Evolutionary conservation across 1,140 invertebrate genomes (phyloP), one percentile per base, ranked within the genome.

Genomic region (Telenomus remus): DNA sequence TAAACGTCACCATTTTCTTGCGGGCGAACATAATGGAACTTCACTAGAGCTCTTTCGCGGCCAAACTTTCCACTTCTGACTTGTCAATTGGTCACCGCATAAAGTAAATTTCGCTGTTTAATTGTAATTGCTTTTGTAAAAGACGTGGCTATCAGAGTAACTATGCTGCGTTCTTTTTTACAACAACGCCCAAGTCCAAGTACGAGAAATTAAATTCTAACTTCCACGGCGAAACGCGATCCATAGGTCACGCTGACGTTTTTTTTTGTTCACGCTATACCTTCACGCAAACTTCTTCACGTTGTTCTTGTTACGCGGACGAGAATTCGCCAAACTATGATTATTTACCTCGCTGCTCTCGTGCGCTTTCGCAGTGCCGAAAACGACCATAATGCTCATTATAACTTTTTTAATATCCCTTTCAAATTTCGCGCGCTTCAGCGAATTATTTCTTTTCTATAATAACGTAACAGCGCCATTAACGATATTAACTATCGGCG

Each of bases 351-450:
- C 15, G 13, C 4, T 15, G 13, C 54, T 64, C 34, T 27, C 6
- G 19, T 6, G 19, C 19, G 54, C 44, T 7, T 9, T 46, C 44
- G 43, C 9, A 12, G 39, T 35, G 13, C 50, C 27, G 47, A 65
- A 65, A 65, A 51, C 37, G 37, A 56, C 43, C 33, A 39, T 57
- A 53, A 54, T 43, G 15, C 54, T 53, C 48, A 51, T 54, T 48
- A 54, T 53, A 69, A 60, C 56, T 60, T 60, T 54, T 59, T 54
- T 55, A 69, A 61, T 71, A 48, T 56, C 15, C n/a, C 54, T 63
- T 63, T 56, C 44, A 71, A 56, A 47, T 71, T 61, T 48, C 35
- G 16, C 35, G 16, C 55, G 37, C 44, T 15, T 54, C 47, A 37
- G 39, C 37, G 15, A 7, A 19, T 10, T 19, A 11, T 39, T 39